Percentiles rank a stretch among this genome's conserved stretches.
phyloP scores from a whole-genome alignment of 2,797 vertebrate species.

The Tolypeutes matacus region DNA sequence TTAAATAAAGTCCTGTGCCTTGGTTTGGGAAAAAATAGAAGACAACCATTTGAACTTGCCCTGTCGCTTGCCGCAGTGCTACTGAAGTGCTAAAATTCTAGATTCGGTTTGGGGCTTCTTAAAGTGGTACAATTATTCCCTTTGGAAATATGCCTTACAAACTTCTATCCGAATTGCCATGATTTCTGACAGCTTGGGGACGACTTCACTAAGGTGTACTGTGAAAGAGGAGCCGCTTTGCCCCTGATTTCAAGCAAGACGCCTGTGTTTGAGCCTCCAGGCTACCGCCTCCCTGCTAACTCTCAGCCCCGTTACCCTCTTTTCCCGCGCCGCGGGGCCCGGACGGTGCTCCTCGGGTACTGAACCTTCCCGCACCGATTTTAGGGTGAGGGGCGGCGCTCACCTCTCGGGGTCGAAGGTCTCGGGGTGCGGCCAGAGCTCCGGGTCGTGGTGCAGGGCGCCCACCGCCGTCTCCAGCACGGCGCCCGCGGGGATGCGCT shows the following conservation, averaged over 20 bases:
- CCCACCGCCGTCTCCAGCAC: conserved; percentile 93
- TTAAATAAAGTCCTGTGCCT: background rate
- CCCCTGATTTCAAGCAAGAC: background rate
- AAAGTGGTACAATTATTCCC: background rate
- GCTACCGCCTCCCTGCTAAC: background rate
- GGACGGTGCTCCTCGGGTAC: too few relatives aligned
- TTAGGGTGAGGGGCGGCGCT: background rate
- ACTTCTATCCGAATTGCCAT: background rate
- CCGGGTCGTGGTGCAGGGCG: conserved; percentile 93
- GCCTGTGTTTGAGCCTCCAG: background rate
- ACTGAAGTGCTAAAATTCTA: background rate
- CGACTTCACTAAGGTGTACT: background rate
- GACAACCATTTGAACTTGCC: background rate
- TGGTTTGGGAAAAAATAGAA: background rate
- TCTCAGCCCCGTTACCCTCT: background rate
- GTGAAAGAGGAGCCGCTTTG: background rate
- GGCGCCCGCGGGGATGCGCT: conserved; percentile 91
- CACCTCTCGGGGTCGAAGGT: conserved; percentile 96
- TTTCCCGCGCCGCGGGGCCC: too few relatives aligned
- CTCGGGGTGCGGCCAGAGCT: conserved; percentile 94
- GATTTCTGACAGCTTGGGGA: background rate
- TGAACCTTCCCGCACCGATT: background rate
- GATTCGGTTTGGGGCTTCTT: background rate
- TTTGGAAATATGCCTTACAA: background rate
- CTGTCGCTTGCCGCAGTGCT: background rate